Conservation (phyloP, 37 sponge, comb jelly and placozoan genomes). For the Geodia barretti region DNA sequence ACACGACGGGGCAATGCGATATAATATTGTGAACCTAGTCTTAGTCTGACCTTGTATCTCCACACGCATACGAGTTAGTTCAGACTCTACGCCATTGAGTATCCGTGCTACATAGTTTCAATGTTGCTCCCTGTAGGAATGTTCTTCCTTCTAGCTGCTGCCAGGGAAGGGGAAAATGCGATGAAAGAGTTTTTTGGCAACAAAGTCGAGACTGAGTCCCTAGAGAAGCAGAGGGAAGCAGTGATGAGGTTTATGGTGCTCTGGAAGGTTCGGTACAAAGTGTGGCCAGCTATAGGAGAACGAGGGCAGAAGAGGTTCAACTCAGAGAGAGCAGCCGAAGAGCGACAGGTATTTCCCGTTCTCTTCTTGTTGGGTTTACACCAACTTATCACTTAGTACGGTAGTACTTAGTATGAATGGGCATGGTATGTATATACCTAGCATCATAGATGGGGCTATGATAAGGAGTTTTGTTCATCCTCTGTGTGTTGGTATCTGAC, state of each 20-base stretch:
- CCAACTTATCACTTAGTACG: no score
- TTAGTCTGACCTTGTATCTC: no score
- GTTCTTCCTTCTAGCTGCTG: conserved; percentile 59
- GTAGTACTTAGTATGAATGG: background rate
- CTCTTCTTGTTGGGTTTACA: background rate
- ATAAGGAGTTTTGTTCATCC: background rate
- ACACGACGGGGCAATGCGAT: no score
- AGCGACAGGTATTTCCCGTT: background rate
- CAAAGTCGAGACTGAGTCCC: background rate
- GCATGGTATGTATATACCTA: background rate
- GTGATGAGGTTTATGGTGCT: conserved; percentile 44
- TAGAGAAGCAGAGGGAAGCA: conserved; percentile 2
- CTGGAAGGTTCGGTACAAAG: conserved; percentile 49
- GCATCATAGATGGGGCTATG: background rate
- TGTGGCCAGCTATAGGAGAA: conserved; percentile 65
- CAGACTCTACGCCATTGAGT: no score
- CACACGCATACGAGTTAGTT: no score
- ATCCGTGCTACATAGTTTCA: no score
- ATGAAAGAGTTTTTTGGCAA: conserved; percentile 21
- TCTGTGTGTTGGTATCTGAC: background rate
- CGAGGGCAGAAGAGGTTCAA: conserved; percentile 50
- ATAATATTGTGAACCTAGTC: no score
- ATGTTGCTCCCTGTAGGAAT: conserved; percentile 12
- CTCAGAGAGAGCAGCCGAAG: conserved; percentile 15
- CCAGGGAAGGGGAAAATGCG: conserved; percentile 5